phyloP scores from a whole-genome alignment of 2,797 vertebrate species.

The Myiotriccus ornatus region DNA sequence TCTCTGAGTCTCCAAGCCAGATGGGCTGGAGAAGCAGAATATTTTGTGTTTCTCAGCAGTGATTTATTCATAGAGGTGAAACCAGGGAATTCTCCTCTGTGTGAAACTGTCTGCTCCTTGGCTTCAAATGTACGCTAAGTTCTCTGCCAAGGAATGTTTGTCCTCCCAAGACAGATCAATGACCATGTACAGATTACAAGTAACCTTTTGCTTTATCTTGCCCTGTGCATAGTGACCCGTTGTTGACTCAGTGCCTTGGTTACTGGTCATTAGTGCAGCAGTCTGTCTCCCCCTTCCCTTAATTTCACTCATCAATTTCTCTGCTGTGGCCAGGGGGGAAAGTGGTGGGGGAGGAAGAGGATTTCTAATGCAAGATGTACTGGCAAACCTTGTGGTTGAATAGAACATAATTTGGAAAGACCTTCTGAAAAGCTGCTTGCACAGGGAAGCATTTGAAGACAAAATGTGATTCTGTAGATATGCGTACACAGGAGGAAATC shows the following conservation, averaged over 20 bases:
- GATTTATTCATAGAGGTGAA: slow-evolving; percentile 60
- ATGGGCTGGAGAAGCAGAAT: slow-evolving; percentile 50
- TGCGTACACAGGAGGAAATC: not conserved
- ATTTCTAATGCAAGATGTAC: not conserved
- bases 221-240: not conserved
- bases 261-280: not conserved
- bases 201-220: slow-evolving; percentile 38
- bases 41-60: slow-evolving; percentile 14
- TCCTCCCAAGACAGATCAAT: slow-evolving; percentile 23
- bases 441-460: not conserved
- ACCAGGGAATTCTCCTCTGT: slow-evolving; percentile 35
- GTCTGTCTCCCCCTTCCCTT: not conserved
- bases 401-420: not conserved
- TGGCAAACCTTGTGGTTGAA: not conserved
- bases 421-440: not conserved
- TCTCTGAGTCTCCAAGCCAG: slow-evolving; percentile 19
- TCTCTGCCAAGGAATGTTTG: slow-evolving; percentile 33
- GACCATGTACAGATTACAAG: not conserved
- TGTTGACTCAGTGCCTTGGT: slow-evolving; percentile 38
- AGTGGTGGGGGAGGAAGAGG: not conserved
- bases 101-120: slow-evolving; percentile 45
- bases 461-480: not conserved
- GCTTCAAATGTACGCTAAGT: not conserved
- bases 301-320: not conserved
- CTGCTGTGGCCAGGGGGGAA: not conserved